Base-by-base conservation (phyloP, 2,888 invertebrate species). In the Phaedon cochleariae region DNA sequence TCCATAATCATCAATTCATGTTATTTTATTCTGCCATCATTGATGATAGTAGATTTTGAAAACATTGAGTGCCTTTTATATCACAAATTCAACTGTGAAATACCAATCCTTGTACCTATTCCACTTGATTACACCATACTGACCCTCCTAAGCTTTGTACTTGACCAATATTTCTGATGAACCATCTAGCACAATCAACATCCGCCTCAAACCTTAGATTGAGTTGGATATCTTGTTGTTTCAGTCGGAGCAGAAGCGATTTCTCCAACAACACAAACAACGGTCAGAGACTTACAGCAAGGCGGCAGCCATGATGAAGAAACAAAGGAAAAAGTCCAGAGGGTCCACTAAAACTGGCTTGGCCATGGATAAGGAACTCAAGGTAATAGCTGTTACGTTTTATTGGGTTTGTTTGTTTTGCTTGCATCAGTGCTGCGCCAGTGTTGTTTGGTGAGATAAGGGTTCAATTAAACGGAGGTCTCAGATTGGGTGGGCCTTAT, bases 221-320 rank as follows among this genome's bases (percentile, higher is more conserved):
- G 49, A 58, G 17, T 58, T 18, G 34, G 22, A 26, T 58, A 29
- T 26, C 20, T 26, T 49, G 20, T 63, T 57, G 52, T 63, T 73
- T 62, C 86, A 94, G 92, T 93, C 92, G 72, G 95, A 96, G 83
- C 96, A 96, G 84, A 96, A 96, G 84, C 90, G 95, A 80, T 97
- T 97, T 83, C 85, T 95, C 71, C 94, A 96, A 83, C 95, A 95
- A 85, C 96, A 97, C 85, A 97, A 96, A 83, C 91, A 93, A 73
- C 88, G 94, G 70, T 92, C 94, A 64, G 96, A 96, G 80, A 93
- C 94, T 69, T 95, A 95, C 85, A 93, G 93, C 82, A 95, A 95
- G 84, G 95, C 95, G 1, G 93, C 93, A 0, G 92, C 94, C 10
- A 92, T 93, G 64, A 95, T 95, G 87, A 95, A 95, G 84, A 96